A percentile compares a stretch with the other conserved stretches of the same genome.
Conservation (phyloP, 2,888 invertebrate species). For the Spisula solida region DNA sequence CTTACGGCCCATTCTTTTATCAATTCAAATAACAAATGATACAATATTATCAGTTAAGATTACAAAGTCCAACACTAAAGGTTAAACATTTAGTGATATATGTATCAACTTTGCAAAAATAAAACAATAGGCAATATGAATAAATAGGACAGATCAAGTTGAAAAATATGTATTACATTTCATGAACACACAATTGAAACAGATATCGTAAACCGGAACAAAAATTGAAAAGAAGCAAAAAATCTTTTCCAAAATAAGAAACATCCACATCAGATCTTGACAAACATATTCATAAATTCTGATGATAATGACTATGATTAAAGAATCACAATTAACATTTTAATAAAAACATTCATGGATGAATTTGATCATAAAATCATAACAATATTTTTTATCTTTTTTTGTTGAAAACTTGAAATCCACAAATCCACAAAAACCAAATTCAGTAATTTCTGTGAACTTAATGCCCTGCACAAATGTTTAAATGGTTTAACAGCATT, state of each 20-base stretch:
- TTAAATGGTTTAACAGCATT: no score
- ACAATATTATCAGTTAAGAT: no score
- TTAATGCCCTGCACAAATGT: no score
- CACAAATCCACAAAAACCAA: no score
- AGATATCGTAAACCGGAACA: background rate
- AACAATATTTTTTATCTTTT: no score
- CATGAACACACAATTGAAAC: slow-evolving; percentile 5
- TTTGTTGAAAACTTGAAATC: no score
- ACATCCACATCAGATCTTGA: background rate
- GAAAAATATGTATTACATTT: background rate
- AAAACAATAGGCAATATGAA: no score
- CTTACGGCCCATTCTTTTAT: background rate
- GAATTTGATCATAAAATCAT: no score
- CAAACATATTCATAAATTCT: background rate
- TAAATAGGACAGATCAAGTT: background rate
- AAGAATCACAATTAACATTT: no score
- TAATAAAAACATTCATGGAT: no score
- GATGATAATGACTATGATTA: background rate
- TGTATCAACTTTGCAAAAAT: background rate
- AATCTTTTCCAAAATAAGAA: no score
- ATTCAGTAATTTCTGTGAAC: no score
- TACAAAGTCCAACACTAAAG: background rate
- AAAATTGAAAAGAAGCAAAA: background rate
- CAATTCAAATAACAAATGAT: background rate
- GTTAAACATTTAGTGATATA: background rate